A percentile compares a stretch with the other conserved stretches of the same genome.
Evolutionary conservation across 2,888 invertebrate genomes (phyloP).

Genomic region (Deroplatys truncata): DNA sequence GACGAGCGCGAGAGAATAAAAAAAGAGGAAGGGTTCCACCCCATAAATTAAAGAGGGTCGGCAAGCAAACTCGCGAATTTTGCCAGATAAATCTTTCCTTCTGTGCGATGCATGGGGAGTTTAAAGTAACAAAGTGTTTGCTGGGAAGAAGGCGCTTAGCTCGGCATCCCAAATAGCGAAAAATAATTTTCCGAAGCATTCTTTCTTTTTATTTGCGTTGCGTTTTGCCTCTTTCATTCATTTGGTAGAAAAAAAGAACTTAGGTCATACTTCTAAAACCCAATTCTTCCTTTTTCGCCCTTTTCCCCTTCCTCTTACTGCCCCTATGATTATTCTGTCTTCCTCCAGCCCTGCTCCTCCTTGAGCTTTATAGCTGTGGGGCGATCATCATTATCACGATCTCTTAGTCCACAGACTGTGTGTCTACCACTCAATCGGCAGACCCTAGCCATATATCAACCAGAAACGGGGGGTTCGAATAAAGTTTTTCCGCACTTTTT

Average conservation of each 20-base stretch:
- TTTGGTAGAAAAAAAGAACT: not conserved
- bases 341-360: too few species aligned
- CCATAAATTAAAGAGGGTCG: not conserved
- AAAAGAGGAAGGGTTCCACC: not conserved
- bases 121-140: not conserved
- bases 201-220: not conserved
- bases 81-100: not conserved
- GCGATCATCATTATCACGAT: too few species aligned
- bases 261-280: not conserved
- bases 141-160: not conserved
- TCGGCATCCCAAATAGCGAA: not conserved
- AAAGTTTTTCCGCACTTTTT: too few species aligned
- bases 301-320: not conserved
- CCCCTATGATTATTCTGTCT: too few species aligned
- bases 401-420: too few species aligned
- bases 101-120: not conserved
- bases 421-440: too few species aligned
- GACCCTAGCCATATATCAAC: too few species aligned
- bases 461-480: too few species aligned
- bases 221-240: not conserved
- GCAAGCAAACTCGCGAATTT: not conserved
- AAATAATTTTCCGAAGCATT: not conserved
- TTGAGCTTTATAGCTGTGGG: too few species aligned
- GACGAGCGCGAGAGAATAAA: not conserved
- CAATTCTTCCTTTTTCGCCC: not conserved